Evolutionary conservation across 1,140 invertebrate genomes (phyloP).

Genomic region (Pseudomyrmex dendroicus): DNA sequence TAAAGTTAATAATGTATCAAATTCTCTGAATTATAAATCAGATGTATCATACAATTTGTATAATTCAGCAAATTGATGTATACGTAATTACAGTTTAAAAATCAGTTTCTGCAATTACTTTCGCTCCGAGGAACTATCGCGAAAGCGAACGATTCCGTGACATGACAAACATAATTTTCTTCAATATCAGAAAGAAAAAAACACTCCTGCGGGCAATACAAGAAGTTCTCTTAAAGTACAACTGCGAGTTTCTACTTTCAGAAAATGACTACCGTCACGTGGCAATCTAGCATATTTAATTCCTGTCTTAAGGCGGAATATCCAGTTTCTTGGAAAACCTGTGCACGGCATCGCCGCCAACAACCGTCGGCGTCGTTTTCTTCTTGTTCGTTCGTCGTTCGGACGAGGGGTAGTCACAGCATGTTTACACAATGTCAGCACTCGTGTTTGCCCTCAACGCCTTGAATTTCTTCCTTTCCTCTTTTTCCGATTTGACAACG

Average conservation of each 20-base stretch:
- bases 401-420: slow-evolving; percentile 72
- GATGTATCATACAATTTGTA: too few relatives aligned
- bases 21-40: too few relatives aligned
- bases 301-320: slow-evolving; percentile 61
- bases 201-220: neutral
- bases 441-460: slow-evolving; percentile 74
- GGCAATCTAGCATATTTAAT: slow-evolving; percentile 63
- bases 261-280: slow-evolving; percentile 26
- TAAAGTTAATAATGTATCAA: neutral
- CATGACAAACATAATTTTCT: slow-evolving; percentile 31
- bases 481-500: slow-evolving; percentile 17
- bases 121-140: too few relatives aligned
- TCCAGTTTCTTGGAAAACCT: slow-evolving; percentile 66
- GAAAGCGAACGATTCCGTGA: neutral
- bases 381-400: slow-evolving; percentile 44
- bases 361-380: slow-evolving; percentile 32
- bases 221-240: neutral
- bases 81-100: neutral
- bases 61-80: too few relatives aligned
- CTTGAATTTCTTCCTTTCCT: slow-evolving; percentile 66
- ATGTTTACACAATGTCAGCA: slow-evolving; percentile 76
- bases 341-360: neutral
- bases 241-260: slow-evolving; percentile 22
- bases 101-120: neutral
- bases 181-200: neutral